These are phyloP conservation scores for Equus przewalskii DNA, from an alignment of 2,113 vertebrate species.

Conservation along the genomic window DNA sequence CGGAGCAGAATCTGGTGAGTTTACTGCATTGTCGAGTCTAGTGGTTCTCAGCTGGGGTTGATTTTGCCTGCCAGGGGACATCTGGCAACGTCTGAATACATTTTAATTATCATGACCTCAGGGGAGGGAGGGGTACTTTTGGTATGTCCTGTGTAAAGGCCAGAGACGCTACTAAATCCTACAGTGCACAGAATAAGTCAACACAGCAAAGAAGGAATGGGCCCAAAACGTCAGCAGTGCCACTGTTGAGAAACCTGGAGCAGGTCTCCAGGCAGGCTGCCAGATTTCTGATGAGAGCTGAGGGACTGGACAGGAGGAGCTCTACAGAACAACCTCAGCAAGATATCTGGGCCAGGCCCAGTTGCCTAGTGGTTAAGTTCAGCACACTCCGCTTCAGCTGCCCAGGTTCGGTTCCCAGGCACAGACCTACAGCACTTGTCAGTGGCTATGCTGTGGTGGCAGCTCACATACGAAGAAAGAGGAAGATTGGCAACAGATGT, in stretches of 20 bases:
- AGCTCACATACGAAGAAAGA: no score
- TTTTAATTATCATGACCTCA: neutral
- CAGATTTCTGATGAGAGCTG: neutral
- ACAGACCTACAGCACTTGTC: no score
- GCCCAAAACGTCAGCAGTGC: neutral
- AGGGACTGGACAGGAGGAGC: neutral
- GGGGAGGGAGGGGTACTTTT: neutral
- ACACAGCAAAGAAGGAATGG: neutral
- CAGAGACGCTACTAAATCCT: neutral
- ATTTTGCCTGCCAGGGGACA: neutral
- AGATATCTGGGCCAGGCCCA: neutral
- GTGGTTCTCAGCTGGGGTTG: neutral
- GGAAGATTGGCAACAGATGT: no score
- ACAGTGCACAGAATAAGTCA: neutral
- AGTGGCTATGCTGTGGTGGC: no score
- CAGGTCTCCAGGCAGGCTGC: neutral
- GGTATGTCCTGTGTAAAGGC: neutral
- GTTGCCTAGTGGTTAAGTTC: no score
- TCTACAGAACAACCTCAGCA: neutral
- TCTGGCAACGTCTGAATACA: slow-evolving; percentile 15
- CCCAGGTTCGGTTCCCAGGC: no score
- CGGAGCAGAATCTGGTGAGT: neutral
- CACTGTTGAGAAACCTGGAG: neutral
- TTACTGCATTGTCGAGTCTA: neutral
- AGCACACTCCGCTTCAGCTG: no score